Evolutionary conservation across 2,888 invertebrate species (phyloP), one percentile per base, ranked within the genome.

Genomic region (Horisme vitalbata): DNA sequence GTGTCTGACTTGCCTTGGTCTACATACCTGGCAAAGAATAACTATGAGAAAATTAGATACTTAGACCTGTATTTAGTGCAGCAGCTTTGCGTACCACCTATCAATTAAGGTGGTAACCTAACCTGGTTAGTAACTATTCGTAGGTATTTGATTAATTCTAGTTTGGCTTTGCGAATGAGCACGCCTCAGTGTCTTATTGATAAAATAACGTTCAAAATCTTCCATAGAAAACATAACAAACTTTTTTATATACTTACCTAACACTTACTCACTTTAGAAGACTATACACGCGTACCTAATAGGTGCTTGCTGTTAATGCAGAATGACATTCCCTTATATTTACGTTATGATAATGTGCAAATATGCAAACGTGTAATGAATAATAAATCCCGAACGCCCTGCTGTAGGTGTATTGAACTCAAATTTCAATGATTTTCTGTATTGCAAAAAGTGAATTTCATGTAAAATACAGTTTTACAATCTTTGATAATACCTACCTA

Each of bases 401-500:
- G 20, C 32, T 8, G 45, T 18, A 49, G 44, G 44, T 39, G 39
- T 44, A 45, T 49, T 49, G 35, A 45, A 36, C 39, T 39, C 34
- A 21, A 39, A 49, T 39, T 41, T 44, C 41, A 48, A 41, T 30
- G 37, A 51, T 31, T 51, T 51, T 55, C 52, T 45, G n/a, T n/a
- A 53, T 50, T 50, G 46, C 23, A 26, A 23, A 34, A 44, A 21
- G 41, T 31, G 34, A 54, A 52, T 41, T 54, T 50, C 23, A 63
- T 60, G 63, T 63, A 52, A 67, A 61, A 65, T 66, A 62, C 60
- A 58, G 55, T 60, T 71, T 72, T 69, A 71, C 65, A 76, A 79
- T 80, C 74, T 77, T 70, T 72, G 78, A 75, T 70, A 52, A 50
- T 53, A 41, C 69, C n/a, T 36, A 35, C 30, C 15, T 70, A 68